Base-by-base conservation (phyloP, 2,797 vertebrate genomes). In the Ispidina picta region DNA sequence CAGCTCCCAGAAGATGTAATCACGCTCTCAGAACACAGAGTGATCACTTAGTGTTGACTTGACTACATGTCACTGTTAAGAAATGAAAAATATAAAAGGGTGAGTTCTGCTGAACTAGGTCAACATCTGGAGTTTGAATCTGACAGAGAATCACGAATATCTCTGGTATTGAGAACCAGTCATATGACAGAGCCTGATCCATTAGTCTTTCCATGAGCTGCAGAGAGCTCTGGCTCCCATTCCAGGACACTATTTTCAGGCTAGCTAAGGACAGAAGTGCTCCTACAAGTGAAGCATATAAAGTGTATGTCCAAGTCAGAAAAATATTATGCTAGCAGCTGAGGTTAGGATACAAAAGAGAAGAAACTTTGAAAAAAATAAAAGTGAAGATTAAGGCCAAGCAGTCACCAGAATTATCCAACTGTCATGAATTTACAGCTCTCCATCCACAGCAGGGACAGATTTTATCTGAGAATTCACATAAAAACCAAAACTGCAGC, bases 211-310 rank as follows among this genome's bases (percentile, higher is more conserved):
- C 85, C 73, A 81, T n/a, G 31, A 89, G 77, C 74, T 79, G 70
- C 85, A 68, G 48, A 62, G 85, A 88, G 17, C 54, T 85, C 82
- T 83, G 89, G 68, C 89, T 88, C 31, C 14, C 39, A 20, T 48
- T 86, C 89, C 86, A 86, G 80, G 64, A 84, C 74, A 91, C 51
- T 84, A 74, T 71, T 92, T 92, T 55, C 74, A 71, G 85, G 75
- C 85, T 51, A 88, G 91, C 65, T 91, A 19, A 95, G 89, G 89
- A 93, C 83, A 88, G 71, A 76, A 82, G 31, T 26, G 39, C 14
- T 91, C 68, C 46, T 62, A 44, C 49, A 54, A 89, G 46, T 35
- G 33, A 92, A 41, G 10, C 59, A 33, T 54, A 70, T 64, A 43
- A 78, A 88, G 37, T 81, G 21, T 70, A 65, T 83, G 22, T 88